Evolutionary conservation across 1,140 invertebrate species (phyloP), one percentile per base, ranked within the genome.

Genomic region (Dryas iulia): DNA sequence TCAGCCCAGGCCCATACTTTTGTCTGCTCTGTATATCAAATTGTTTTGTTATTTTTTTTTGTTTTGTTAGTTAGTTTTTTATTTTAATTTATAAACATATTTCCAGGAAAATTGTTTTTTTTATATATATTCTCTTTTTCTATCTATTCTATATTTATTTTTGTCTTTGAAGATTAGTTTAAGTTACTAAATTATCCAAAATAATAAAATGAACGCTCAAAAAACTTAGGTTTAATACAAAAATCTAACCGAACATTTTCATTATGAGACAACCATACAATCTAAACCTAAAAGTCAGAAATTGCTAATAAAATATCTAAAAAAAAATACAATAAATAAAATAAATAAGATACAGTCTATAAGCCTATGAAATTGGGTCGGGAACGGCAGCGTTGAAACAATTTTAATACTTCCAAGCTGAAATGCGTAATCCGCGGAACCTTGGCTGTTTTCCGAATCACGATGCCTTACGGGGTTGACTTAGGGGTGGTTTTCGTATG

Each of bases 371-470:
- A 78, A 76, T 78, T 73, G 71, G 76, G 71, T 76, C 71, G 64
- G 66, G 69, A 76, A 75, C 70, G 74, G 71, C 69, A 71, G 59
- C 71, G 73, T 75, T 73, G 71, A 76, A 78, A 75, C 69, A 72
- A 76, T 78, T 78, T 78, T 76, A 76, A 78, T 78, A 76, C 71
- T 78, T 59, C 39, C 33, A 73, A 71, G 64, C 68, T 71, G 71
- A 69, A 74, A 61, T 68, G 60, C 63, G 66, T 78, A 76, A 78
- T 71, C 54, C 35, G 39, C 6, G 39, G 52, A 56, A 64, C 56
- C 35, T 59, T 64, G 52, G 7, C 52, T 23, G 10, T 2, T 14
- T 5, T 14, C 39, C 8, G 4, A 47, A 47, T 47, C 7, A 21
- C 10, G 39, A n/a, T 47, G 14, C 14, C 8, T 47, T 47, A 47